A percentile compares a stretch with the other conserved stretches of the same genome.
These are phyloP conservation scores for Marcusenius ussheri DNA, from an alignment of 2,113 vertebrate species.

Conservation along the genomic window DNA sequence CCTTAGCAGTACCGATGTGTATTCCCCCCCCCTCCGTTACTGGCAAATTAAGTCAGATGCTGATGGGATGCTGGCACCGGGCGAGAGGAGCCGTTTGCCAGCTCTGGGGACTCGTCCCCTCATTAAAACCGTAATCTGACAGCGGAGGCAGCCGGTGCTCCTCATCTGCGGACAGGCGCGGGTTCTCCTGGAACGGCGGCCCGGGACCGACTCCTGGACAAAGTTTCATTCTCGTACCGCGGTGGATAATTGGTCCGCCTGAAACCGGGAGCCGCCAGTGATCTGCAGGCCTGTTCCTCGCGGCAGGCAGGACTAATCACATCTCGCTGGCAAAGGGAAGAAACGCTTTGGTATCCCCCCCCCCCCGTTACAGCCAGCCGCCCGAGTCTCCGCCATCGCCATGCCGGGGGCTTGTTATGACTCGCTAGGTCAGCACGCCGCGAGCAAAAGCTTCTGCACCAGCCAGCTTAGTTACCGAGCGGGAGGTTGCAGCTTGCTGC, in stretches of 20 bases:
- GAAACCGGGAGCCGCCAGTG: not conserved
- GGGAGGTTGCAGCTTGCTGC: not conserved
- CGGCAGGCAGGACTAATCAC: slow-evolving; percentile 1
- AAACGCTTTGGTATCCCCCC: not conserved
- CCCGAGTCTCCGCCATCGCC: not conserved
- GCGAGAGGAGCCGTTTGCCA: no score
- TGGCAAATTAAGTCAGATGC: not conserved
- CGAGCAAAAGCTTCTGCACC: not conserved
- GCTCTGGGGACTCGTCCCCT: slow-evolving; percentile 1
- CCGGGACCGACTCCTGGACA: not conserved
- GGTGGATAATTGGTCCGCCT: not conserved
- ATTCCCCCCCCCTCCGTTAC: not conserved
- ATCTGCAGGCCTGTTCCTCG: not conserved
- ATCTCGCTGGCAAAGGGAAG: not conserved
- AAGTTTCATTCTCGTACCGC: not conserved
- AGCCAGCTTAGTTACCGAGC: not conserved
- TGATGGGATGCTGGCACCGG: not conserved
- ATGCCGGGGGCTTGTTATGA: not conserved
- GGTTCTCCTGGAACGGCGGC: not conserved
- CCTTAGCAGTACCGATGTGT: not conserved
- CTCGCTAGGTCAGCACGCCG: slow-evolving; percentile 6
- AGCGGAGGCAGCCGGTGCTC: not conserved
- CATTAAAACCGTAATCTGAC: slow-evolving; percentile 12
- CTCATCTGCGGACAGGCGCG: not conserved
- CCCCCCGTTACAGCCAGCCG: not conserved